Percentiles rank a stretch among this genome's conserved stretches.
phyloP scores from a whole-genome alignment of 2,888 invertebrate genomes.

The Thymelicus lineola region DNA sequence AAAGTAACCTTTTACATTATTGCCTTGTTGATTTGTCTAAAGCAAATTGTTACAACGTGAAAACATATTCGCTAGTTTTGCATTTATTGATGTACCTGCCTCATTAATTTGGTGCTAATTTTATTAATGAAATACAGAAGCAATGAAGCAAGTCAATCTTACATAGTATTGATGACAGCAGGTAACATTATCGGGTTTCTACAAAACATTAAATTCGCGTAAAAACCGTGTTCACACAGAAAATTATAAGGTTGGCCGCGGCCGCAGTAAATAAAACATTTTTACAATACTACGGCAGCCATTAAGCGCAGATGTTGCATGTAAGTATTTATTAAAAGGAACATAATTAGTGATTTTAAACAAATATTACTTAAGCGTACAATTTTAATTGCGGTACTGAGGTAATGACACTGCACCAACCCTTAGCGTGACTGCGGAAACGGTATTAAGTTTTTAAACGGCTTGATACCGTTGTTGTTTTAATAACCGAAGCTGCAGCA shows the following conservation, averaged over 20 bases:
- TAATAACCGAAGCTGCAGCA: conserved; percentile 9
- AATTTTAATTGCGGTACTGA: conserved; percentile 71
- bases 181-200: conserved; percentile 19
- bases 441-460: conserved; percentile 43
- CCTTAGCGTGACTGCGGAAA: conserved; percentile 55
- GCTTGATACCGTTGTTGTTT: conserved; percentile 22
- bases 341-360: conserved; percentile 81
- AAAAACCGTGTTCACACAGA: conserved; percentile 63
- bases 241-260: conserved; percentile 65
- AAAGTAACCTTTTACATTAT: too few species aligned
- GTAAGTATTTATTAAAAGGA: conserved; percentile 78
- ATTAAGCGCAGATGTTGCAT: conserved; percentile 78
- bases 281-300: conserved; percentile 63
- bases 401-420: conserved; percentile 63
- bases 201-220: conserved; percentile 44
- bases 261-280: conserved; percentile 71
- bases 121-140: not conserved
- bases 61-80: too few species aligned
- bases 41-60: too few species aligned
- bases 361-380: conserved; percentile 80
- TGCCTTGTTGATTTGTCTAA: too few species aligned
- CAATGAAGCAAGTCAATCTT: not conserved
- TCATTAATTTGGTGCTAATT: too few species aligned
- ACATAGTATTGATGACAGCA: conserved; percentile 11
- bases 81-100: too few species aligned